Evolutionary conservation across 2,888 invertebrate genomes (phyloP).

Genomic region (Tyria jacobaeae): DNA sequence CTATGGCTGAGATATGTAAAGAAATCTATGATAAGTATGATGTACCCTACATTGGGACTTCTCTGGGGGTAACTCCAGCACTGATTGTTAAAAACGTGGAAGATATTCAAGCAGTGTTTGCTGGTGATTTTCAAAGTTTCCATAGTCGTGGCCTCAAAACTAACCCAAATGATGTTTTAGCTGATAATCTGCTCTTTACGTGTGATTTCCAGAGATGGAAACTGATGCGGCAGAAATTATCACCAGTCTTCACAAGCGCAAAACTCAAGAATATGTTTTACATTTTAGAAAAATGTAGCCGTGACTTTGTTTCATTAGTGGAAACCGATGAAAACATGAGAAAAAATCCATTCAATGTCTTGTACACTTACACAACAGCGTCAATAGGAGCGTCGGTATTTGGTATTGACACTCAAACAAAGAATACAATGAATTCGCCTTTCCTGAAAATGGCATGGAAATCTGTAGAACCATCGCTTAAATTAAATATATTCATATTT

Average conservation of each 20-base stretch:
- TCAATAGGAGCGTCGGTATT: conserved; percentile 75
- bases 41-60: conserved; percentile 59
- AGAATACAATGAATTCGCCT: conserved; percentile 70
- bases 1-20: conserved; percentile 64
- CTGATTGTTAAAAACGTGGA: conserved; percentile 64
- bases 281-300: conserved; percentile 65
- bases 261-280: conserved; percentile 76
- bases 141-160: conserved; percentile 60
- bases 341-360: conserved; percentile 57
- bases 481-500: conserved; percentile 47
- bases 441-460: conserved; percentile 67
- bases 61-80: conserved; percentile 56
- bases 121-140: conserved; percentile 67
- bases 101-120: conserved; percentile 65
- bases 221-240: conserved; percentile 69
- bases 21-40: conserved; percentile 61
- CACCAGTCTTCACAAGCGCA: conserved; percentile 70
- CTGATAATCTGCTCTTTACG: conserved; percentile 67
- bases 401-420: conserved; percentile 69
- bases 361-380: conserved; percentile 68
- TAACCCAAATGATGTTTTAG: conserved; percentile 63
- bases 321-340: conserved; percentile 50
- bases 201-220: conserved; percentile 71
- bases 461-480: conserved; percentile 48
- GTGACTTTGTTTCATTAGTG: conserved; percentile 63